Percentiles rank a stretch among this genome's conserved stretches.
These are phyloP conservation scores for Microctenopoma steveboyesi DNA, from an alignment of 2,797 vertebrate genomes.

Conservation along the genomic window DNA sequence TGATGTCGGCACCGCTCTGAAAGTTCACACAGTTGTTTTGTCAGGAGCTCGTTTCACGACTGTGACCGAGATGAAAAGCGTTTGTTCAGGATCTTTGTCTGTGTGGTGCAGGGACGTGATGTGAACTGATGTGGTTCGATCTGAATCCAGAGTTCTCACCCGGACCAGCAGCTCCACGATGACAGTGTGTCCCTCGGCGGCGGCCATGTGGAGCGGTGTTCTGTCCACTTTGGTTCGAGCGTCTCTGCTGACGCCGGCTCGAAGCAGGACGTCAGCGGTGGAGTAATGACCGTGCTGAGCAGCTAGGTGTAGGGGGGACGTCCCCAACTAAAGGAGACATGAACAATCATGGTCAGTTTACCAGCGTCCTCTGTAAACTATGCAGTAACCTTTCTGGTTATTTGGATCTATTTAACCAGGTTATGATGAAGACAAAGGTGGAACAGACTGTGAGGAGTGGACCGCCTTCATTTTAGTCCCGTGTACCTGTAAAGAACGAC, in stretches of 20 bases:
- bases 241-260: conserved; percentile 92
- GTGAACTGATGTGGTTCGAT: too few relatives aligned
- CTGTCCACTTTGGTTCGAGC: conserved; percentile 95
- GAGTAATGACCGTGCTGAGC: conserved; percentile 93
- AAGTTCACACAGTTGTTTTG: background rate
- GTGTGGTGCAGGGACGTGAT: too few relatives aligned
- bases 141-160: conserved; percentile 71
- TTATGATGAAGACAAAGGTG: too few relatives aligned
- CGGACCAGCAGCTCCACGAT: conserved; percentile 92
- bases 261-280: conserved; percentile 91
- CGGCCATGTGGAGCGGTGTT: conserved; percentile 94
- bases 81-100: too few relatives aligned
- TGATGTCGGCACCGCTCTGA: conserved; percentile 92
- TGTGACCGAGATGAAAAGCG: too few relatives aligned
- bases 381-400: too few relatives aligned
- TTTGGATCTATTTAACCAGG: too few relatives aligned
- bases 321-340: conserved; percentile 84
- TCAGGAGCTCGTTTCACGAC: too few relatives aligned
- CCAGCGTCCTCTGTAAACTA: background rate
- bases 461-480: too few relatives aligned
- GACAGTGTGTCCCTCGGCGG: conserved; percentile 87
- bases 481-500: too few relatives aligned
- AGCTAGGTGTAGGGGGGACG: conserved; percentile 91
- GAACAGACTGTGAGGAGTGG: too few relatives aligned
- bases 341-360: background rate